Conservation (phyloP, 2,797 vertebrate genomes). For the Oceanodroma leucorhoa region DNA sequence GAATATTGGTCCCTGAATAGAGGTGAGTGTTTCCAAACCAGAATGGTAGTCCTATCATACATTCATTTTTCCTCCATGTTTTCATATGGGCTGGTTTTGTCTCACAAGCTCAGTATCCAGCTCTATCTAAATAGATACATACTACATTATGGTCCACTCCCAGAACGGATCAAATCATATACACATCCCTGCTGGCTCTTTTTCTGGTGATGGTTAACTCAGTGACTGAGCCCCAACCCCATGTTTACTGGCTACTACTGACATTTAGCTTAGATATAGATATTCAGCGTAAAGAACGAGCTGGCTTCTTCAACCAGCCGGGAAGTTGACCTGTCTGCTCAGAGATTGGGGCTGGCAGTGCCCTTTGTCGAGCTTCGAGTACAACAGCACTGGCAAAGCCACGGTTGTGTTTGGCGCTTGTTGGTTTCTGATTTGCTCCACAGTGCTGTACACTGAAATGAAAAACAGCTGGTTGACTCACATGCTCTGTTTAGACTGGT, state of each 20-base stretch:
- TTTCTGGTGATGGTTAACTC: neutral
- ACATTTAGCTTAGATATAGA: neutral
- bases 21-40: neutral
- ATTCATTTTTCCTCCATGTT: neutral
- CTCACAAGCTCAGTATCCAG: neutral
- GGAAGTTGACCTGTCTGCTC: neutral
- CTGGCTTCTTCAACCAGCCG: neutral
- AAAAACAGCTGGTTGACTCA: conserved; percentile 71
- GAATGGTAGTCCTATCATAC: neutral
- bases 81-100: neutral
- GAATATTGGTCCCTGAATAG: neutral
- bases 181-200: neutral
- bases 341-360: neutral
- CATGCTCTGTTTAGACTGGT: conserved; percentile 55
- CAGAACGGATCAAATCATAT: neutral
- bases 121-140: neutral
- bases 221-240: neutral
- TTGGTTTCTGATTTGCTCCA: conserved; percentile 38
- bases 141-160: neutral
- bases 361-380: conserved; percentile 31
- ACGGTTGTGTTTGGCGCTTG: conserved; percentile 24
- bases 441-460: conserved; percentile 49
- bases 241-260: neutral
- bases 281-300: neutral
- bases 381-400: conserved; percentile 12